Conservation (phyloP, 2,113 vertebrate genomes). For the Mirza zaza region DNA sequence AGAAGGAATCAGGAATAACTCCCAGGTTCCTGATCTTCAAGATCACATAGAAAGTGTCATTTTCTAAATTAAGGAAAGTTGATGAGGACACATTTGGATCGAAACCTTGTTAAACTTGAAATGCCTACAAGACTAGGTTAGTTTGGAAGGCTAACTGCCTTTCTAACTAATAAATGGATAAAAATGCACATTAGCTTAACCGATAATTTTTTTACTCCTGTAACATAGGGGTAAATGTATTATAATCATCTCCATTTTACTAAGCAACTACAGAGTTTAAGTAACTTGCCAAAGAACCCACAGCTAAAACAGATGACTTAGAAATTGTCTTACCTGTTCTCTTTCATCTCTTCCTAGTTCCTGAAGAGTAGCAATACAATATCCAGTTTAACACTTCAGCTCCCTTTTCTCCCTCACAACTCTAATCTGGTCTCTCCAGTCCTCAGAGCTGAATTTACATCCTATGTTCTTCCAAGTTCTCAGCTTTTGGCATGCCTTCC, state of each 20-base stretch:
- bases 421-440: neutral
- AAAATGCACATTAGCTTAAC: neutral
- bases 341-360: neutral
- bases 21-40: neutral
- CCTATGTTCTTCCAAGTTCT: neutral
- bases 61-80: neutral
- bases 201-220: neutral
- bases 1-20: neutral
- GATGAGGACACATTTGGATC: neutral
- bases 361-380: neutral
- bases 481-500: neutral
- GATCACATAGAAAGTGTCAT: neutral
- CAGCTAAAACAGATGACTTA: neutral
- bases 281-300: neutral
- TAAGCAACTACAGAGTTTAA: neutral
- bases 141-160: neutral
- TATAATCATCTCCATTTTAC: neutral
- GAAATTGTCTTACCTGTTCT: neutral
- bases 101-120: neutral
- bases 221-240: neutral
- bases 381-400: neutral
- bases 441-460: neutral
- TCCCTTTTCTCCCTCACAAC: neutral
- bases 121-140: neutral
- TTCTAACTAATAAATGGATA: neutral